Percentiles rank a stretch among this genome's conserved stretches.
Conservation (phyloP, 2,888 invertebrate genomes). For the Halocaridina rubra region DNA sequence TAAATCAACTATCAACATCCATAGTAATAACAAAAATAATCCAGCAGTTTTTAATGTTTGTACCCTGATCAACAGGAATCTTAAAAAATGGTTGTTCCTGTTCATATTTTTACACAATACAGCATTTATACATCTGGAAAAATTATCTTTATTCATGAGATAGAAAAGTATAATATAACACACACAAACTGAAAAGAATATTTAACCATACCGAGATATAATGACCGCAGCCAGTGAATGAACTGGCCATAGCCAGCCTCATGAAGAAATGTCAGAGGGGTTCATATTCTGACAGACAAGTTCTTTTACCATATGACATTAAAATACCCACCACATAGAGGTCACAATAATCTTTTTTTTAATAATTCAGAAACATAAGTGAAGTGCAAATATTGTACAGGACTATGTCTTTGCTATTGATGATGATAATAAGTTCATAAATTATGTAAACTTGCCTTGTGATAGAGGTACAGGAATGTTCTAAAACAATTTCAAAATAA, state of each 20-base stretch:
- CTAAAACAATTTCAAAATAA: not conserved
- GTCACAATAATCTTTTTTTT: too few species aligned
- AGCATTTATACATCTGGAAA: too few species aligned
- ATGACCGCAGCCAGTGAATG: not conserved
- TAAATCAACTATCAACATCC: too few species aligned
- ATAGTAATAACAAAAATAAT: too few species aligned
- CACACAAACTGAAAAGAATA: too few species aligned
- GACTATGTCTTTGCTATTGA: constrained; percentile 23
- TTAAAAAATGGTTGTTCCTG: too few species aligned
- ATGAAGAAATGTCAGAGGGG: not conserved
- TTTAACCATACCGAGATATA: not conserved
- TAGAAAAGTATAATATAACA: too few species aligned
- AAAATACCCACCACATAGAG: too few species aligned
- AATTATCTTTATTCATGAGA: too few species aligned
- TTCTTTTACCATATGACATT: not conserved
- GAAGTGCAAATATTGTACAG: constrained; percentile 47
- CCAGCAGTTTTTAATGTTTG: too few species aligned
- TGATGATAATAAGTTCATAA: constrained; percentile 24
- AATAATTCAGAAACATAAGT: constrained; percentile 25
- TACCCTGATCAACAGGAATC: too few species aligned
- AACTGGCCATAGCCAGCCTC: not conserved
- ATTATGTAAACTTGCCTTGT: not conserved
- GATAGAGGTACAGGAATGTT: constrained; percentile 29
- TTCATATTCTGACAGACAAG: not conserved
- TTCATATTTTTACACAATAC: too few species aligned